Percentiles rank a stretch among this genome's conserved stretches.
Evolutionary conservation across 2,797 vertebrate species (phyloP).

Genomic region (Lacerta viridis): DNA sequence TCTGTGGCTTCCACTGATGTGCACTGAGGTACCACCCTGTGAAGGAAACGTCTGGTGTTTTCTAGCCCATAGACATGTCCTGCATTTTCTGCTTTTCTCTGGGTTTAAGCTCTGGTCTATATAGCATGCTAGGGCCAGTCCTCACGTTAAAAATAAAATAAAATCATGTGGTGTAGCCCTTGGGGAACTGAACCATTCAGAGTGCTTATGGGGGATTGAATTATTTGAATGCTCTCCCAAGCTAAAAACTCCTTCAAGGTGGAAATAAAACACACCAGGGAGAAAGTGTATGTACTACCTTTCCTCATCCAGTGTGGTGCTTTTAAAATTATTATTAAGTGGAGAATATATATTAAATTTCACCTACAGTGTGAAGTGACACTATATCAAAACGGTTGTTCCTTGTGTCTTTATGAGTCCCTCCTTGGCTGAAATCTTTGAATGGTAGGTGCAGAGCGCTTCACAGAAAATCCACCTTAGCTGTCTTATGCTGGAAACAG

Average conservation of each 20-base stretch:
- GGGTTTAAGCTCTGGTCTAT: neutral
- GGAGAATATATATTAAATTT: neutral
- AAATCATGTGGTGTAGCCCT: neutral
- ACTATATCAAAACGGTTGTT: neutral
- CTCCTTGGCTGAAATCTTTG: neutral
- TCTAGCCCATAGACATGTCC: neutral
- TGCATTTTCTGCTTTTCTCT: neutral
- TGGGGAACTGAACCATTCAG: neutral
- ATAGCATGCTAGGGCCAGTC: neutral
- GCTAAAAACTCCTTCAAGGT: neutral
- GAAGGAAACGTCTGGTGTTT: neutral
- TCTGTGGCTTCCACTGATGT: neutral
- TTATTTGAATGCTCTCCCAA: neutral
- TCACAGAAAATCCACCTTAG: neutral
- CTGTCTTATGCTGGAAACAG: neutral
- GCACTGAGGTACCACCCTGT: neutral
- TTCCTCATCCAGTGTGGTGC: neutral
- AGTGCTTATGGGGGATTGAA: neutral
- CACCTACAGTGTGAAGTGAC: neutral
- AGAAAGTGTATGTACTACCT: neutral
- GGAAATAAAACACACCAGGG: neutral
- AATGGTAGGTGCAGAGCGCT: neutral
- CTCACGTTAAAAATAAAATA: neutral
- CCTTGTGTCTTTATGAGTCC: neutral
- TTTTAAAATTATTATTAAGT: neutral